Base-by-base conservation (phyloP, 2,113 vertebrate species). In the Cyanocitta stelleri region DNA sequence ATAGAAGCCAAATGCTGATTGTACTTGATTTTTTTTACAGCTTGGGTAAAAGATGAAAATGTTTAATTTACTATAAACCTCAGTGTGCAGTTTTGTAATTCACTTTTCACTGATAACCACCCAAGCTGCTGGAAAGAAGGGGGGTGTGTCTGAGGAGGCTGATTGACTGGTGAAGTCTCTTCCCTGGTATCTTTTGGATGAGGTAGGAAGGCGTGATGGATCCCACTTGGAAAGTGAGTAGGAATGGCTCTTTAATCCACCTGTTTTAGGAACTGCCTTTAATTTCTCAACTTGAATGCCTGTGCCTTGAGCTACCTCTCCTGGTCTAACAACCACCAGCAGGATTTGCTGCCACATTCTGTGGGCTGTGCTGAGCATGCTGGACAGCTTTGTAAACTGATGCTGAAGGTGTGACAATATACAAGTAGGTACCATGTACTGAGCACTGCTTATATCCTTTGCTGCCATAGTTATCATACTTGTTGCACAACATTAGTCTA, bases 341-440 rank as follows among this genome's bases (percentile, higher is more conserved):
- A 17, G 51, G 16, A 20, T 17, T 41, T 55, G 30, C 19, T 85
- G 33, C 32, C 12, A 2, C 1, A 0, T 3, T 6, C 49, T 8
- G 13, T 9, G 24, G 56, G 35, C 21, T 33, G 51, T 16, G 72
- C 39, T 51, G 26, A 10, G 52, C 21, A 2, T 16, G 32, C 7
- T 26, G 62, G 77, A 41, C 72, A 55, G 54, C 63, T 80, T 16
- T 39, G 62, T 35, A 32, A 51, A 55, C 30, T 7, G 30, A 44
- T 1, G 0, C 8, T 23, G 41, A 52, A 78, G 56, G 56, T 49
- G 5, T 27, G 35, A 51, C 30, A n/a, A 16, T 7, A 10, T 1
- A 11, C 29, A 18, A 20, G 71, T 5, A n/a, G 3, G 16, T 33
- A 49, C 43, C 10, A 44, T 0, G 1, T 16, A 16, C 52, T 30